phyloP scores from a whole-genome alignment of 2,113 vertebrate species.

The Natator depressus region DNA sequence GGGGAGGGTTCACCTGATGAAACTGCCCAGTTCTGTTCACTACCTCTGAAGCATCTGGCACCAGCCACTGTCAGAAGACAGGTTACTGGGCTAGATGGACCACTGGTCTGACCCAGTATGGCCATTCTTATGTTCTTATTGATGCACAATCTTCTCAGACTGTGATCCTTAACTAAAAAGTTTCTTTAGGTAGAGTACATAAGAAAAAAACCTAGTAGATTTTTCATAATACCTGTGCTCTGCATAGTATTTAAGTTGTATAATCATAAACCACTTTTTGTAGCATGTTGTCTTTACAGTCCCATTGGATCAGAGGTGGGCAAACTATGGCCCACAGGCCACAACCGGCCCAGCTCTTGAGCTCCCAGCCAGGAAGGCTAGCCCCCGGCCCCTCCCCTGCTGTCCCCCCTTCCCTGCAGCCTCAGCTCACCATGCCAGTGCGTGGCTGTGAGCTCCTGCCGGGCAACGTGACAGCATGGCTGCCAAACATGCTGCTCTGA shows the following conservation, averaged over 20 bases:
- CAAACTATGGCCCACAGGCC: too few relatives aligned
- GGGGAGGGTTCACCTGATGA: background rate
- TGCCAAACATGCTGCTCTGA: too few relatives aligned
- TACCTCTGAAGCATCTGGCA: background rate
- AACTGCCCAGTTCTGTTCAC: background rate
- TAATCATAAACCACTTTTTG: background rate
- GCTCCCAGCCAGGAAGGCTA: too few relatives aligned
- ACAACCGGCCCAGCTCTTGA: too few relatives aligned
- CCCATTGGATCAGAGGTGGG: too few relatives aligned
- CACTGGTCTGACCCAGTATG: background rate
- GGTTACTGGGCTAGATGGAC: background rate
- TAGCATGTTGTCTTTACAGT: background rate
- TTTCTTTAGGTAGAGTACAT: background rate
- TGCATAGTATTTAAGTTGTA: background rate
- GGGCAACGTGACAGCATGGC: too few relatives aligned
- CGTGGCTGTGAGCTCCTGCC: too few relatives aligned
- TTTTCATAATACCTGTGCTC: background rate
- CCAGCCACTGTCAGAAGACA: background rate
- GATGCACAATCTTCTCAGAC: background rate
- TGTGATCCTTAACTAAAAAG: background rate
- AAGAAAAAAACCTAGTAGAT: background rate
- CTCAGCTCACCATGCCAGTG: too few relatives aligned
- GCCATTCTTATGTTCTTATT: background rate
- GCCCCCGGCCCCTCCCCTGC: too few relatives aligned
- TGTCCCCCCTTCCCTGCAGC: too few relatives aligned